phyloP scores from a whole-genome alignment of 2,113 vertebrate species.

The Salvator merianae region DNA sequence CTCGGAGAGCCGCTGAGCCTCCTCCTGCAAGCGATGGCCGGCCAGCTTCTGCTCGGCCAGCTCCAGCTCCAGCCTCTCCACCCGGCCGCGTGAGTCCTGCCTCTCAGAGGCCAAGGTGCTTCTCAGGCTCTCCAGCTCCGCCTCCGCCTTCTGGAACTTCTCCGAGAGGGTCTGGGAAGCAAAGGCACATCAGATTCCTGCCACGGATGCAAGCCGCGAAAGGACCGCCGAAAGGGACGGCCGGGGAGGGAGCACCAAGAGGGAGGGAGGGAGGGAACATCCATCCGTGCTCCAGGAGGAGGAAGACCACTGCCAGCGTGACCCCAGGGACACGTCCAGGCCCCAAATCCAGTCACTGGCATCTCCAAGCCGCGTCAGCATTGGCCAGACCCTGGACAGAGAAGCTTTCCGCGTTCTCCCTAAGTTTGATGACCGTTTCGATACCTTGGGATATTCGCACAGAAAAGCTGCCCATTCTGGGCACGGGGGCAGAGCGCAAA shows the following conservation, averaged over 20 bases:
- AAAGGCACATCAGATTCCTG: not conserved
- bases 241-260: not conserved
- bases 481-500: not conserved
- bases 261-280: too few relatives aligned
- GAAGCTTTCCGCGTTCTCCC: too few relatives aligned
- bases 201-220: not conserved
- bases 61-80: constrained; percentile 73
- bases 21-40: constrained; percentile 67
- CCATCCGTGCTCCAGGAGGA: too few relatives aligned
- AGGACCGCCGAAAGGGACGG: too few relatives aligned
- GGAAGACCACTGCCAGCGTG: too few relatives aligned
- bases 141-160: constrained; percentile 85
- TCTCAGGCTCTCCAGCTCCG: constrained; percentile 72
- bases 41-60: constrained; percentile 66
- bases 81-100: constrained; percentile 41
- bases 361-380: too few relatives aligned
- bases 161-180: constrained; percentile 77
- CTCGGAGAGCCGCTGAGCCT: constrained; percentile 67
- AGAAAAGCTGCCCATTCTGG: not conserved
- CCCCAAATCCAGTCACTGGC: too few relatives aligned
- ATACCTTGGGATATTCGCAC: not conserved
- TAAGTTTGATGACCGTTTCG: not conserved
- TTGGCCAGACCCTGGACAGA: too few relatives aligned
- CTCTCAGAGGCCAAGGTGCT: constrained; percentile 73
- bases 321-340: too few relatives aligned